phyloP scores from a whole-genome alignment of 2,888 invertebrate species.

The Tiliacea aurago region DNA sequence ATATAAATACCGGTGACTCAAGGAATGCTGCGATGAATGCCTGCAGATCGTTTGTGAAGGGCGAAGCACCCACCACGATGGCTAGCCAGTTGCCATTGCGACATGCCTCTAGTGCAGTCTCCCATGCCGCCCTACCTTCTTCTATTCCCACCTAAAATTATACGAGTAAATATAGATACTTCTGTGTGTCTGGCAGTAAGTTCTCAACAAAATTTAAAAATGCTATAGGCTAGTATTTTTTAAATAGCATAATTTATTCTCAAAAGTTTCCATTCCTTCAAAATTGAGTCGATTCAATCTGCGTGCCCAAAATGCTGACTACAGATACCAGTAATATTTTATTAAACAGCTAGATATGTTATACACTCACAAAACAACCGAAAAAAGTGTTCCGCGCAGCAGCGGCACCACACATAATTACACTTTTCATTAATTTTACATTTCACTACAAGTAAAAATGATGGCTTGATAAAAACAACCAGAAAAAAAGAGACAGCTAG shows the following conservation, averaged over 20 bases:
- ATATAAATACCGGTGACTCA: constrained; percentile 69
- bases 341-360: no score
- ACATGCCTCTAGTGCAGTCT: constrained; percentile 72
- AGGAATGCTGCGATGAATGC: constrained; percentile 74
- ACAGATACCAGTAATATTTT: no score
- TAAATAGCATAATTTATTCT: neutral
- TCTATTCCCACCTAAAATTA: constrained; percentile 80
- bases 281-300: neutral
- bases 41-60: constrained; percentile 79
- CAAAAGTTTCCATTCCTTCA: neutral
- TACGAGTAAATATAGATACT: neutral
- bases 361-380: no score
- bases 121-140: constrained; percentile 77
- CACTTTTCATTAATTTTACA: no score
- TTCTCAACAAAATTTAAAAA: neutral
- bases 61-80: constrained; percentile 81
- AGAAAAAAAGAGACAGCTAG: no score
- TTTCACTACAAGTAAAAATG: no score
- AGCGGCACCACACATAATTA: no score
- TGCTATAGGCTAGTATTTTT: neutral
- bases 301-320: neutral
- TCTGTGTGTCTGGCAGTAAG: neutral
- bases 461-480: no score
- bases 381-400: no score
- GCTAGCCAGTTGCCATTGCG: constrained; percentile 82